Evolutionary conservation across 2,113 vertebrate genomes (phyloP).

Genomic region (Panthera leo): DNA sequence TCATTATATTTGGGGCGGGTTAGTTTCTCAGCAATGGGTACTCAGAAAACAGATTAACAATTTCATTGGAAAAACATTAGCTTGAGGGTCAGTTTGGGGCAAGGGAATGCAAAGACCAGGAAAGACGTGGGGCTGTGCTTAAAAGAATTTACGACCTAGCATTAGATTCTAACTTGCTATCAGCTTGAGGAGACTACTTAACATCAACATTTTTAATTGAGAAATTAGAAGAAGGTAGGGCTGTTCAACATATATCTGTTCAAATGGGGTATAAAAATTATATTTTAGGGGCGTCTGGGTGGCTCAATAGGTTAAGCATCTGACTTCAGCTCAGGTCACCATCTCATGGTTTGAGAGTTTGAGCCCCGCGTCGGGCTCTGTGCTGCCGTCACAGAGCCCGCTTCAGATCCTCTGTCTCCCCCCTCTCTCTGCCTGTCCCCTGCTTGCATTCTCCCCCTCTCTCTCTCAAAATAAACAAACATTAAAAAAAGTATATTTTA

Average conservation of each 20-base stretch:
- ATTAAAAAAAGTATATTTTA: neutral
- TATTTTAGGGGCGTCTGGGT: neutral
- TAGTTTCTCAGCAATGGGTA: conserved; percentile 1
- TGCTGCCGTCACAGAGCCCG: too few relatives aligned
- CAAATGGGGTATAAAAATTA: neutral
- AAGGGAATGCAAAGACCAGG: neutral
- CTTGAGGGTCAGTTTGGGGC: neutral
- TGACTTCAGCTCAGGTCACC: too few relatives aligned
- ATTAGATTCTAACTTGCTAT: neutral
- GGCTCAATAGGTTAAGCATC: too few relatives aligned
- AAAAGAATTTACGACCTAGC: neutral
- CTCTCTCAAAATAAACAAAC: too few relatives aligned
- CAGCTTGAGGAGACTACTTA: neutral
- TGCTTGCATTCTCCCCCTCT: too few relatives aligned
- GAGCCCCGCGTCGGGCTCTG: too few relatives aligned
- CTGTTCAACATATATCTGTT: neutral
- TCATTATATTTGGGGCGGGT: neutral
- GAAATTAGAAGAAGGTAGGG: neutral
- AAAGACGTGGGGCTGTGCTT: neutral
- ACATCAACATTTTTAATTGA: neutral
- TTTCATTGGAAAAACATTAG: neutral
- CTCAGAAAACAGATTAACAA: neutral
- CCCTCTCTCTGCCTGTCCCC: too few relatives aligned
- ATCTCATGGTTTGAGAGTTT: too few relatives aligned
- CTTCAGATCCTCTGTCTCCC: too few relatives aligned